Conservation (phyloP, 2,113 vertebrate genomes). For the Pygoscelis antarcticus region DNA sequence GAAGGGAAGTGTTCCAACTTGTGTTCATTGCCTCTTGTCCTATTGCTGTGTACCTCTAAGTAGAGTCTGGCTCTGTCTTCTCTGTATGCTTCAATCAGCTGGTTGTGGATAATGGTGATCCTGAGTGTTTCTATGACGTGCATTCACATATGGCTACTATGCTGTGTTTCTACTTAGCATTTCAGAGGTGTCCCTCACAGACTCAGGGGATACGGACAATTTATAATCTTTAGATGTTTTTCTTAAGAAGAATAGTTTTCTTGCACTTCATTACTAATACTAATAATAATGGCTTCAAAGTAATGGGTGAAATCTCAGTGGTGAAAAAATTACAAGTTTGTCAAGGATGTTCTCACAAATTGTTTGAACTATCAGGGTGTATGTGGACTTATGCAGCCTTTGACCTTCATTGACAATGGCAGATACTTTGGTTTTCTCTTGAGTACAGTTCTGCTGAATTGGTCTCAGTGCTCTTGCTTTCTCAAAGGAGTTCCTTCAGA, state of each 20-base stretch:
- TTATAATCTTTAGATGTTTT: not conserved
- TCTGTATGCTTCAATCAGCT: not conserved
- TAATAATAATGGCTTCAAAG: not conserved
- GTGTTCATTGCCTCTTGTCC: not conserved
- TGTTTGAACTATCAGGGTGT: not conserved
- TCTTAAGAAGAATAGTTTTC: not conserved
- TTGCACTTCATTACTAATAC: not conserved
- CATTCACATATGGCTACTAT: not conserved
- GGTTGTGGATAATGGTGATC: not conserved
- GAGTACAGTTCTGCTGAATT: not conserved
- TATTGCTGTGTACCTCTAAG: not conserved
- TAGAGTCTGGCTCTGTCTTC: not conserved
- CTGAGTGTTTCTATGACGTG: not conserved
- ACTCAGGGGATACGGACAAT: not conserved
- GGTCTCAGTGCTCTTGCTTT: not conserved
- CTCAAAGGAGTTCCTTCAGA: not conserved
- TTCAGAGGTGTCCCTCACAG: not conserved
- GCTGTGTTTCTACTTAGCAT: not conserved
- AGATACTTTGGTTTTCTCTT: not conserved
- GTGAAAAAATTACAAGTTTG: not conserved
- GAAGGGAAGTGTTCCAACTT: not conserved
- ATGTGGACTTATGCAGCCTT: not conserved
- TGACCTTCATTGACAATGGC: not conserved
- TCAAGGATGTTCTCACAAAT: not conserved
- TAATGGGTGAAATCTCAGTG: not conserved